Percentiles rank a stretch among this genome's conserved stretches.
phyloP scores from a whole-genome alignment of 2,797 vertebrate genomes.

The Garrulus glandarius region DNA sequence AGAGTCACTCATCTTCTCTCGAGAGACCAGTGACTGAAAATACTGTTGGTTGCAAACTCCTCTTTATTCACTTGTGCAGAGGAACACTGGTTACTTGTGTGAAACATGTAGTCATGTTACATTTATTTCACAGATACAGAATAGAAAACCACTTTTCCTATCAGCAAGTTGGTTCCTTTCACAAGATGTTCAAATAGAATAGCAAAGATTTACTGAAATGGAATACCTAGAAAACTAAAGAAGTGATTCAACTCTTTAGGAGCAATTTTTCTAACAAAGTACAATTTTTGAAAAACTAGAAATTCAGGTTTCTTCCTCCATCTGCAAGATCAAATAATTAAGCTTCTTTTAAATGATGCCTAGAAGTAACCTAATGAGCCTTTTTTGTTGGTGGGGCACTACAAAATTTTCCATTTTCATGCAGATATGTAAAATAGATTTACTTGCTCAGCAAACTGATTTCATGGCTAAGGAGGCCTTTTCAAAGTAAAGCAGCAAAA shows the following conservation, averaged over 20 bases:
- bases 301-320: background rate
- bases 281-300: background rate
- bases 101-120: background rate
- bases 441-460: background rate
- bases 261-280: background rate
- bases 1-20: background rate
- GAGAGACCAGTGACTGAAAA: background rate
- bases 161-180: background rate
- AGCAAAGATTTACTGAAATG: background rate
- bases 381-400: background rate
- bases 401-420: background rate
- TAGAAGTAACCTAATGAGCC: background rate
- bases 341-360: background rate
- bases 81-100: background rate
- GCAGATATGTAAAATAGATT: background rate
- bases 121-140: background rate
- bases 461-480: background rate
- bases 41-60: background rate
- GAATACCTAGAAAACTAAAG: background rate
- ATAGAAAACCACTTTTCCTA: background rate
- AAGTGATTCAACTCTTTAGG: background rate
- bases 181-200: background rate
- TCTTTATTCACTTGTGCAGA: background rate
- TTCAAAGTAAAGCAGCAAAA: background rate
- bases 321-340: background rate